A percentile compares a stretch with the other conserved stretches of the same genome.
phyloP scores from a whole-genome alignment of 2,113 vertebrate genomes.

The Acanthochromis polyacanthus region DNA sequence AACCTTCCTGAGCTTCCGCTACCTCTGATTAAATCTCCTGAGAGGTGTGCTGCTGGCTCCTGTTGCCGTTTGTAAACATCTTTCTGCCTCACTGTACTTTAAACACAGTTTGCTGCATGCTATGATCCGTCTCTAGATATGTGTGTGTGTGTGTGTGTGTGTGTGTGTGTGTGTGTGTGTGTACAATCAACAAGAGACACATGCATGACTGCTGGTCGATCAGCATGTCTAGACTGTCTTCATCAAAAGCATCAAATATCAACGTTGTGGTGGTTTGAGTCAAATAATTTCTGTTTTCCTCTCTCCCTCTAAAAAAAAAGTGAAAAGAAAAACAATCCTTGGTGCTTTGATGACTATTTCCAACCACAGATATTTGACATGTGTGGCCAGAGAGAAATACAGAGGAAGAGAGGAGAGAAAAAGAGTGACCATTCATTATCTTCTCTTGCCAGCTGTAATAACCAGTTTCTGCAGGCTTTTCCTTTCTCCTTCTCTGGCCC shows the following conservation, averaged over 20 bases:
- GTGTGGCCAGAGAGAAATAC: slow-evolving; percentile 34
- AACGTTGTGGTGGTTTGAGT: slow-evolving; percentile 31
- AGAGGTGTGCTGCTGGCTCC: slow-evolving; percentile 41
- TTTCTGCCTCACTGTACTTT: background rate
- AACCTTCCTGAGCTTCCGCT: slow-evolving; percentile 19
- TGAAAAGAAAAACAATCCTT: slow-evolving; percentile 47
- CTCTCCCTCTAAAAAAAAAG: slow-evolving; percentile 25
- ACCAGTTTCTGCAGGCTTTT: slow-evolving; percentile 55
- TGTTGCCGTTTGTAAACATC: slow-evolving; percentile 17
- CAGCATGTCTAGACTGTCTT: background rate
- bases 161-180: background rate
- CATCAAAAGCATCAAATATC: slow-evolving; percentile 35
- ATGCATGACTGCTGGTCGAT: background rate
- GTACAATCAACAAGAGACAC: background rate
- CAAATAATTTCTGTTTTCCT: slow-evolving; percentile 24
- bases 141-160: too few species aligned
- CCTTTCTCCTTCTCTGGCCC: slow-evolving; percentile 44
- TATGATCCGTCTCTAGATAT: too few species aligned
- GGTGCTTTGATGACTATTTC: slow-evolving; percentile 56
- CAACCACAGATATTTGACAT: slow-evolving; percentile 72
- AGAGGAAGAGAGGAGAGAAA: slow-evolving; percentile 28
- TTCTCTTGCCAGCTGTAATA: slow-evolving; percentile 71
- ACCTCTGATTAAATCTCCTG: slow-evolving; percentile 46
- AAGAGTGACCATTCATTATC: slow-evolving; percentile 63
- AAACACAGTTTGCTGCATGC: too few species aligned